These are phyloP conservation scores for Yoshiicerus persimilis DNA, from an alignment of 1,140 invertebrate species.

Conservation along the genomic window DNA sequence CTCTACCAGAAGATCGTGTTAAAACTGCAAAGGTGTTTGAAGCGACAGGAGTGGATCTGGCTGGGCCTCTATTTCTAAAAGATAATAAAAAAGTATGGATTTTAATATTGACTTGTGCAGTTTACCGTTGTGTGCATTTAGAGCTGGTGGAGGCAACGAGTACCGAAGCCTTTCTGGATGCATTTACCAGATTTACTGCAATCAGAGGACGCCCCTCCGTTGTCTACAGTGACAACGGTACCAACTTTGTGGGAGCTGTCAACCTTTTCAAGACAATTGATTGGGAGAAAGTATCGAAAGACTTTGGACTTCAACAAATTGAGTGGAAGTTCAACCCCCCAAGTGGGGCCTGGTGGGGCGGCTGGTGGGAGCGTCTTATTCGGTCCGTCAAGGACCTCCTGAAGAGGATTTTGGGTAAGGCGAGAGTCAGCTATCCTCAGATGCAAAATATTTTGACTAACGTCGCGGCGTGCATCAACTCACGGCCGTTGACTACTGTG, in stretches of 20 bases:
- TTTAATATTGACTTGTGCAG: conserved; percentile 53
- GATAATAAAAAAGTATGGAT: conserved; percentile 26
- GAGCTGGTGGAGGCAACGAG: conserved; percentile 45
- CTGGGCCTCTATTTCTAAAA: no score
- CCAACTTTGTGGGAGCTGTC: conserved; percentile 51
- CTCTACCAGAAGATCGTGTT: conserved; percentile 50
- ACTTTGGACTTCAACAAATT: not conserved
- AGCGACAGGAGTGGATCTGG: conserved; percentile 42
- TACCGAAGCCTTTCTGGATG: conserved; percentile 47
- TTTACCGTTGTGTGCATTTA: conserved; percentile 49
- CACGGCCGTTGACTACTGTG: conserved; percentile 52
- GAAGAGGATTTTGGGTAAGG: conserved; percentile 47
- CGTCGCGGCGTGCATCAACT: conserved; percentile 52
- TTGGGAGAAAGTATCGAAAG: conserved; percentile 35
- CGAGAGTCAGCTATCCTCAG: conserved; percentile 50
- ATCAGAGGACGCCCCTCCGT: conserved; percentile 40
- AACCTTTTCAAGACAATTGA: conserved; percentile 44
- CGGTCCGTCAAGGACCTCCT: conserved; percentile 44
- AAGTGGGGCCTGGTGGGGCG: conserved; percentile 51
- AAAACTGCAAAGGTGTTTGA: conserved; percentile 43
- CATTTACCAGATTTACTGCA: conserved; percentile 46
- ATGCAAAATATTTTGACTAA: conserved; percentile 52
- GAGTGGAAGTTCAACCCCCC: conserved; percentile 30
- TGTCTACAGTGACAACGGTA: no score
- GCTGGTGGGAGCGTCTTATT: conserved; percentile 53